phyloP scores from a whole-genome alignment of 2,113 vertebrate genomes.

The Bungarus multicinctus region DNA sequence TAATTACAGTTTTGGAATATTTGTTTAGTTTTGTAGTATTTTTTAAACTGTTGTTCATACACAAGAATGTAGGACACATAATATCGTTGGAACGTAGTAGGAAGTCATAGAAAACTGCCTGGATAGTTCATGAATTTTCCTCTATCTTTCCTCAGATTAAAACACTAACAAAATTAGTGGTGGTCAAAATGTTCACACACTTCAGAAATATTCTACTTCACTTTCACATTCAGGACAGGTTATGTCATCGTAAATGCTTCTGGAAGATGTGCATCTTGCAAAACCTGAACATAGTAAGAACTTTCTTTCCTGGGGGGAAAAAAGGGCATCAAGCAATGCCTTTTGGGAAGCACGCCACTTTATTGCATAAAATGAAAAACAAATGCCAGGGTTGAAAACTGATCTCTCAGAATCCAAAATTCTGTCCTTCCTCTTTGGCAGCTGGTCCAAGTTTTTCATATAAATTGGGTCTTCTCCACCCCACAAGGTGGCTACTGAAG shows the following conservation, averaged over 20 bases:
- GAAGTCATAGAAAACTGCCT: neutral
- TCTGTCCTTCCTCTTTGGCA: slow-evolving; percentile 53
- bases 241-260: neutral
- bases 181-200: neutral
- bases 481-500: neutral
- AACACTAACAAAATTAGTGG: neutral
- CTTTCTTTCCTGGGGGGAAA: accelerated
- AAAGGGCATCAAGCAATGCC: neutral
- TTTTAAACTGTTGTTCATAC: neutral
- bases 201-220: neutral
- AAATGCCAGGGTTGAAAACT: slow-evolving; percentile 34
- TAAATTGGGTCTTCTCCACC: neutral
- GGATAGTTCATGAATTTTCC: neutral
- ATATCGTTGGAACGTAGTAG: too few relatives aligned
- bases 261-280: neutral
- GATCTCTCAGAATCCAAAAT: slow-evolving; percentile 24
- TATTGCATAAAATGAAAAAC: slow-evolving; percentile 56
- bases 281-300: neutral
- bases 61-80: neutral
- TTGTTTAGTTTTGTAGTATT: neutral
- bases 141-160: neutral
- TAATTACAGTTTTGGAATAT: neutral
- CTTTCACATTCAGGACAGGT: neutral
- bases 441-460: neutral
- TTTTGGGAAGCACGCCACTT: slow-evolving; percentile 26